phyloP scores from a whole-genome alignment of 2,797 vertebrate genomes.

The Sebastes minor region DNA sequence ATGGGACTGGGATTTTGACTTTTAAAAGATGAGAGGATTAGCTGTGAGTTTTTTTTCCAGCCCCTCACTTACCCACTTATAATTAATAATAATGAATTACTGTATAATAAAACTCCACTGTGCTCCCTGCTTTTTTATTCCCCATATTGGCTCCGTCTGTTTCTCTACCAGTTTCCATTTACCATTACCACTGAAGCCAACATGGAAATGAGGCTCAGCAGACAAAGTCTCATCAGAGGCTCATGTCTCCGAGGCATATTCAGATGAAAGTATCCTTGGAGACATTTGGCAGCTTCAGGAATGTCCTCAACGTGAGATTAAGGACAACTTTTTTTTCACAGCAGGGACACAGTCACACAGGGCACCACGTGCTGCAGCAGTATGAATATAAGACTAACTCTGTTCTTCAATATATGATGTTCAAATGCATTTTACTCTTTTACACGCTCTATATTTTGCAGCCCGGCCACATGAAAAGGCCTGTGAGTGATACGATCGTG shows the following conservation, averaged over 20 bases:
- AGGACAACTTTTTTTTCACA: conserved; percentile 26
- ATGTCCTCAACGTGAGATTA: conserved; percentile 47
- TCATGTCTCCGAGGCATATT: conserved; percentile 52
- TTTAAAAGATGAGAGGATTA: conserved; percentile 7
- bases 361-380: neutral
- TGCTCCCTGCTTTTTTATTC: neutral
- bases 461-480: neutral
- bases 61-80: neutral
- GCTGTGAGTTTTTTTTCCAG: neutral
- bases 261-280: conserved; percentile 52
- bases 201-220: conserved; percentile 52
- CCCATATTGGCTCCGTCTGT: conserved; percentile 18
- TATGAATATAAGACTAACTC: conserved; percentile 2
- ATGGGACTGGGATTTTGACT: neutral
- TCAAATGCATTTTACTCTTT: neutral
- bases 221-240: conserved; percentile 45
- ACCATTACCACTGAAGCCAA: conserved; percentile 28
- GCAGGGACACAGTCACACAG: conserved; percentile 28
- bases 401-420: neutral
- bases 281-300: conserved; percentile 47
- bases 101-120: neutral
- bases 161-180: conserved; percentile 7
- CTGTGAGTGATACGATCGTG: neutral
- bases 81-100: conserved; percentile 29
- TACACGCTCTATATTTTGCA: neutral